Conservation (phyloP, 2,888 invertebrate species). For the Torymus texanus region DNA sequence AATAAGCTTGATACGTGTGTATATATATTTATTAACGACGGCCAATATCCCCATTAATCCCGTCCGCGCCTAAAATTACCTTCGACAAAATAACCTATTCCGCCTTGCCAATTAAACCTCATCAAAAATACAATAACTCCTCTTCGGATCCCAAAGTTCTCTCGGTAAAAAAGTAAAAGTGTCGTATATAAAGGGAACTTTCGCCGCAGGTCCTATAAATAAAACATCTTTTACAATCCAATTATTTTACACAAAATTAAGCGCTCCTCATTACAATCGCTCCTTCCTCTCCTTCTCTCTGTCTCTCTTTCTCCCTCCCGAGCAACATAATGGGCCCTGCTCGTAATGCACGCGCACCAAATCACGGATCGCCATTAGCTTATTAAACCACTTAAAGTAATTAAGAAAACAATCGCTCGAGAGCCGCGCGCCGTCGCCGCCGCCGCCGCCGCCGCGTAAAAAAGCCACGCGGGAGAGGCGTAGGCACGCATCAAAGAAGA, state of each 20-base stretch:
- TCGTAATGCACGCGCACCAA: neutral
- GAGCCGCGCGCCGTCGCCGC: no score
- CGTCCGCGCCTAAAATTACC: slow-evolving; percentile 6
- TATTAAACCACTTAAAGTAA: slow-evolving; percentile 47
- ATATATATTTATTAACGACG: no score
- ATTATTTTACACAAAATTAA: slow-evolving; percentile 20
- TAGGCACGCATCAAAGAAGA: slow-evolving; percentile 5
- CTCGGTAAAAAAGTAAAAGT: slow-evolving; percentile 2
- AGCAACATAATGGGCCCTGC: neutral
- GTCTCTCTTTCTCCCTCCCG: neutral
- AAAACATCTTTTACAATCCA: slow-evolving; percentile 22
- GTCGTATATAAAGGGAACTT: neutral
- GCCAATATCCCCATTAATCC: slow-evolving; percentile 23
- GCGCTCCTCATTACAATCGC: neutral
- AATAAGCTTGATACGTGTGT: no score
- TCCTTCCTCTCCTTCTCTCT: no score
- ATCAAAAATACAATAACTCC: slow-evolving; percentile 4
- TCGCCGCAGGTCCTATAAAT: slow-evolving; percentile 16
- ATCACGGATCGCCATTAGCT: slow-evolving; percentile 36
- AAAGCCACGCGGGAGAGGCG: neutral
- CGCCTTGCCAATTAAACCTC: slow-evolving; percentile 8
- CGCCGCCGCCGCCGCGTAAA: neutral
- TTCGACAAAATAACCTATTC: neutral
- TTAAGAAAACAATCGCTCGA: slow-evolving; percentile 50
- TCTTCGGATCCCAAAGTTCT: neutral